Percentiles rank a stretch among this genome's conserved stretches.
Evolutionary conservation across 2,888 invertebrate genomes (phyloP).

Genomic region (Ophraella communa): DNA sequence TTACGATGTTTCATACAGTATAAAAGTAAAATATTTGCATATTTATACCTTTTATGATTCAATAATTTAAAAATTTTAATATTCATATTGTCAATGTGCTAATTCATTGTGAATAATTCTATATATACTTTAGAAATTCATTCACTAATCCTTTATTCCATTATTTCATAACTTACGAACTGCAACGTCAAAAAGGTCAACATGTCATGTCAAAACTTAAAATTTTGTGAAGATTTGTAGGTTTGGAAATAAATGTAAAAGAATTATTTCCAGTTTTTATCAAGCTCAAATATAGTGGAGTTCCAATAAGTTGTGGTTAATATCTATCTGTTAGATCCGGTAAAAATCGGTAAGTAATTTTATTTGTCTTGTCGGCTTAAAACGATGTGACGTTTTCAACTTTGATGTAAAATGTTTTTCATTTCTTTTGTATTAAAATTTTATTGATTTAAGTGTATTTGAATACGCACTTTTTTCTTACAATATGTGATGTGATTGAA

Average conservation of each 20-base stretch:
- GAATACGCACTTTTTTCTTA: background rate
- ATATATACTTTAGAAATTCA: conserved; percentile 2
- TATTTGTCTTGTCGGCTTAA: conserved; percentile 8
- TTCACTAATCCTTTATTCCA: background rate
- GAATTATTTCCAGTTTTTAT: conserved; percentile 6
- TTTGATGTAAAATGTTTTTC: background rate
- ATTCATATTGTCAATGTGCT: background rate
- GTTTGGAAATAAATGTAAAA: conserved; percentile 4
- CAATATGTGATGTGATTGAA: too few relatives aligned
- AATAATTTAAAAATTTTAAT: background rate
- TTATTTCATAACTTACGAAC: conserved; percentile 3
- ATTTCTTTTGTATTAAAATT: background rate
- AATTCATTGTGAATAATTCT: conserved; percentile 11
- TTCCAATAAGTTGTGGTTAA: background rate
- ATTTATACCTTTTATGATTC: background rate
- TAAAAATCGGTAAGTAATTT: conserved; percentile 7
- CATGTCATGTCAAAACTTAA: conserved; percentile 17
- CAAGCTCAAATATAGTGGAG: background rate
- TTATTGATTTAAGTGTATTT: background rate
- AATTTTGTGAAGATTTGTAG: conserved; percentile 12
- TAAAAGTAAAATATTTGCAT: background rate
- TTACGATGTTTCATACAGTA: background rate
- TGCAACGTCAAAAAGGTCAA: conserved; percentile 19
- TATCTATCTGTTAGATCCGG: conserved; percentile 4
- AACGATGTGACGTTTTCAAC: background rate